These are phyloP conservation scores for Athalia circularis DNA, from an alignment of 2,888 invertebrate genomes.

Conservation along the genomic window DNA sequence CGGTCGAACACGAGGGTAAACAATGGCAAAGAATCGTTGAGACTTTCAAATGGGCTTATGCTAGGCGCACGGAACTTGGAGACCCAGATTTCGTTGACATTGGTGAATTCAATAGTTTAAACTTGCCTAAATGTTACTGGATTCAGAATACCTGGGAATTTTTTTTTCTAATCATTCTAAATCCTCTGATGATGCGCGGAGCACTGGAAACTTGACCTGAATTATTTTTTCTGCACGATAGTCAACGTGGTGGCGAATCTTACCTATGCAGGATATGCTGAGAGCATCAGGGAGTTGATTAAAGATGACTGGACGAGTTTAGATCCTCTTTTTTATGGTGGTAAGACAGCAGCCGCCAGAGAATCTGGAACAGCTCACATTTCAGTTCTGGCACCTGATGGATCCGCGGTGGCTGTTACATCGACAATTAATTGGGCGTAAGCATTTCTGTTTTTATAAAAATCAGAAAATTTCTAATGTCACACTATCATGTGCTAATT, in stretches of 20 bases:
- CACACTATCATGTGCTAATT: neutral
- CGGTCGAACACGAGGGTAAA: conserved; percentile 77
- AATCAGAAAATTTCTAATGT: conserved; percentile 57
- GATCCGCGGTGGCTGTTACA: conserved; percentile 95
- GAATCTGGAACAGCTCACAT: conserved; percentile 93
- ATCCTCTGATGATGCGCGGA: no score
- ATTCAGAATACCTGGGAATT: neutral
- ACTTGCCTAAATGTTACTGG: conserved; percentile 6
- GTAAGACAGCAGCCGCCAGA: conserved; percentile 72
- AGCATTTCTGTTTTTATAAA: conserved; percentile 59
- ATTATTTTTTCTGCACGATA: neutral
- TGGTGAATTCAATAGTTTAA: conserved; percentile 72
- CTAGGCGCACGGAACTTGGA: conserved; percentile 88
- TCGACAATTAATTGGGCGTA: conserved; percentile 91
- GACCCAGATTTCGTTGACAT: conserved; percentile 87
- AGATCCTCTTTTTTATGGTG: conserved; percentile 82
- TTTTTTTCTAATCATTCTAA: neutral
- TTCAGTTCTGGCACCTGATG: conserved; percentile 87
- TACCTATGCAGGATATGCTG: conserved; percentile 79
- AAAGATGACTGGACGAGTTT: conserved; percentile 81
- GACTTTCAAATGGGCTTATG: conserved; percentile 94
- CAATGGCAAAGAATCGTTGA: conserved; percentile 92
- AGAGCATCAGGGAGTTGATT: conserved; percentile 78
- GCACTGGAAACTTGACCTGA: no score
- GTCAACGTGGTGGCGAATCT: conserved; percentile 74